Base-by-base conservation (phyloP, 2,888 invertebrate species). In the Nebria salina region DNA sequence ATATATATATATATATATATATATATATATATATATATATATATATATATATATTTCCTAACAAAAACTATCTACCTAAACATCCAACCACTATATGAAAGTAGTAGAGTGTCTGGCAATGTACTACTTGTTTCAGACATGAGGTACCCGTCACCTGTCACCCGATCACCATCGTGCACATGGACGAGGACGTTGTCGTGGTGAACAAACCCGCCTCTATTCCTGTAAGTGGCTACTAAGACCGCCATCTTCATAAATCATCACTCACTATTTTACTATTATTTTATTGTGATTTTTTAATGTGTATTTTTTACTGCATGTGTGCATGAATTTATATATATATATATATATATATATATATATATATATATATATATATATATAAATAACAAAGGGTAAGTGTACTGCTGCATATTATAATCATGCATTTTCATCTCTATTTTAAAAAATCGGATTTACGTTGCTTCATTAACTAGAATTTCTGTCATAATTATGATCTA, bases 191-290 rank as follows among this genome's bases (percentile, higher is more conserved):
- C 92, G 94, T 99, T 92, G 95, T 99, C 92, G 99, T 99, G 91
- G 97, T 99, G 91, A 97, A 99, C 94, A 99, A 99, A 94, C 98
- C 99, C 90, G 96, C 98, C 91, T 98, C 98, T 91, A 97, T 99
- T 92, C 99, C 98, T 91, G 97, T 98, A 96, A 97, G 96, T 96
- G 95, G 95, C 95, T 93, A 93, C 93, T 26, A 93, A 92, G 93
- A 94, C 94, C 90, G 93, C 94, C 94, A 94, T 93, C 85, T 80
- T 82, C 75, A 82, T 83, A 83, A 81, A 42, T 9, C n/a, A 11
- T 11, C 54, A 54, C 54, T 54, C 54, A 54, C 54, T 54, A 34
- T 34, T 34, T 34, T 34, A 34, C 34, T 34, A 34, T 54, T 54
- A 8, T 11, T 42, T 41, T 41, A 13, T 42, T 73, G 42, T 73